phyloP scores from a whole-genome alignment of 1,140 invertebrate species.

The Eriocheir sinensis region DNA sequence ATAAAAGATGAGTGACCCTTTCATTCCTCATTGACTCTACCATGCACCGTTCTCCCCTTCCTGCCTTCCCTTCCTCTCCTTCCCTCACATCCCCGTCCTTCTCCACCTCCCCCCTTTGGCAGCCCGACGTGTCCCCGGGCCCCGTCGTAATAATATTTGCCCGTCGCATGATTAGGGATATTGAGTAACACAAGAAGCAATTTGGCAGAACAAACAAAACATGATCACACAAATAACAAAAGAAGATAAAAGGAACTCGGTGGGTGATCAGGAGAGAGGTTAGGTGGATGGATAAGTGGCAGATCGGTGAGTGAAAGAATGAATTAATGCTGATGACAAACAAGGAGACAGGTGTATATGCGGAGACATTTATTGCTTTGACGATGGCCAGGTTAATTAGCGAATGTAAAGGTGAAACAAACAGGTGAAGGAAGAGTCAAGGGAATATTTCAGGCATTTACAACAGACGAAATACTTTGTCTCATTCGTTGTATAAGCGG shows the following conservation, averaged over 20 bases:
- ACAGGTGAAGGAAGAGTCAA: background rate
- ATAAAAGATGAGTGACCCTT: no score
- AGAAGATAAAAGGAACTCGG: background rate
- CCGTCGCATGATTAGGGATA: background rate
- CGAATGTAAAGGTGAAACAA: background rate
- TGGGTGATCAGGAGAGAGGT: background rate
- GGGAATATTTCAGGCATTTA: no score
- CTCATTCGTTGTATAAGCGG: no score
- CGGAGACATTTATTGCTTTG: no score
- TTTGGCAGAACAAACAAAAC: background rate
- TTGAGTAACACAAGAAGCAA: background rate
- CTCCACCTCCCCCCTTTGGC: background rate
- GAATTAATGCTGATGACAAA: no score
- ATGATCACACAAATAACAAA: background rate
- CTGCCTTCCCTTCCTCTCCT: background rate
- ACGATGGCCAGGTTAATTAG: no score
- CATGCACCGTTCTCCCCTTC: background rate
- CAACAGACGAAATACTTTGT: no score
- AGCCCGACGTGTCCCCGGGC: background rate
- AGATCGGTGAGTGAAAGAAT: background rate
- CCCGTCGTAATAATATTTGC: background rate
- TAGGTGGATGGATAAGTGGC: background rate
- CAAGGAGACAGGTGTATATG: background rate
- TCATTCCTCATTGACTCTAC: background rate
- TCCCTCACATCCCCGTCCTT: background rate